Base-by-base conservation (phyloP, 2,113 vertebrate genomes). In the Indicator maculatus region DNA sequence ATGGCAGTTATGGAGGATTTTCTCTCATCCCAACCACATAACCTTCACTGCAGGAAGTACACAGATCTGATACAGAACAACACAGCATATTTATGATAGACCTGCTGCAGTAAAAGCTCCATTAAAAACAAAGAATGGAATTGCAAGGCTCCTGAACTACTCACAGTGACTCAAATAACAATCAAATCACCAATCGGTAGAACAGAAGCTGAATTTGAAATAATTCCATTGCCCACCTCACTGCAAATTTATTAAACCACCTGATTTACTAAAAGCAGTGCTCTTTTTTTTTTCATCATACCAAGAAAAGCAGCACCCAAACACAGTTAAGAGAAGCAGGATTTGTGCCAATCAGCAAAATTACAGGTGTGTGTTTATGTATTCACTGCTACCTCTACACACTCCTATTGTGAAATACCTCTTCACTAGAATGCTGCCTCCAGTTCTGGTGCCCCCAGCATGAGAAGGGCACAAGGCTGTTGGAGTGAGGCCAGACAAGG, bases 101-200 rank as follows among this genome's bases (percentile, higher is more conserved):
- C 66, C 83, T 93, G 66, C 52, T 79, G 94, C 90, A 94, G 83
- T 66, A 95, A 94, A 70, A 97, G 91, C 76, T 90, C 93, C 94
- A 93, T 93, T 95, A 95, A 72, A 95, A 91, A 81, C 28, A 86
- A 77, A 88, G 83, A 76, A 75, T 59, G 92, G 90, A 66, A 90
- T 83, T 67, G 90, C 74, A 83, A 52, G 85, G 87, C 47, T 28
- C 87, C 87, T 88, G 84, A 90, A 66, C 80, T 83, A 23, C 56
- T 71, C 77, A 58, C 93, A 67, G 12, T 74, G 85, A 65, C 76
- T 87, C 76, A 31, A 95, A 53, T 71, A 95, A 90, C 77, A 91
- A 93, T 78, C 75, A 88, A 88, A 92, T 74, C 93, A 89, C 50
- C 78, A 53, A 66, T 4, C 0, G 0, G 86, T 59, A 89, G 31